Evolutionary conservation across 1,140 invertebrate genomes (phyloP).

Genomic region (Drosophila varians): DNA sequence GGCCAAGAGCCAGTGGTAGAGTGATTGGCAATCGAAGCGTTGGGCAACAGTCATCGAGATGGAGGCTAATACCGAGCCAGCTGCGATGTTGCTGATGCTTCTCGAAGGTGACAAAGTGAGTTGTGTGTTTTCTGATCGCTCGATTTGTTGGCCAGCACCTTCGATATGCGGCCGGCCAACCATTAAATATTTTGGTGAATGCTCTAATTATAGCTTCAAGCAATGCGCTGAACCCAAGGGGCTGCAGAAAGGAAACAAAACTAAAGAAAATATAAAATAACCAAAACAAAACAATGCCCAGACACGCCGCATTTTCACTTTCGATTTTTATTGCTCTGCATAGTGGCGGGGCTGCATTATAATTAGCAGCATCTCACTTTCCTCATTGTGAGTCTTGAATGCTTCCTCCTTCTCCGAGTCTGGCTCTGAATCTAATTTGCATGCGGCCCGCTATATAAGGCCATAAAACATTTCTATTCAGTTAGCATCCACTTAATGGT

Average conservation of each 20-base stretch:
- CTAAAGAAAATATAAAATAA: not conserved
- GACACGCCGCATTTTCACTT: slow-evolving; percentile 58
- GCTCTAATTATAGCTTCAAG: slow-evolving; percentile 65
- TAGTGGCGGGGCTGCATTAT: slow-evolving; percentile 51
- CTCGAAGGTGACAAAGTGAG: slow-evolving; percentile 75
- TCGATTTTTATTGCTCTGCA: slow-evolving; percentile 59
- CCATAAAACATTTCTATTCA: slow-evolving; percentile 76
- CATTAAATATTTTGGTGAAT: slow-evolving; percentile 34
- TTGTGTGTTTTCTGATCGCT: slow-evolving; percentile 23
- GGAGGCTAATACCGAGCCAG: slow-evolving; percentile 58
- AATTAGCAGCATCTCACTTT: slow-evolving; percentile 71
- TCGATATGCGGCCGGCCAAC: slow-evolving; percentile 37
- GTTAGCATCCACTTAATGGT: slow-evolving; percentile 57
- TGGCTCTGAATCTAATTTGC: slow-evolving; percentile 59
- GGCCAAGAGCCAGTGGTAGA: slow-evolving; percentile 65
- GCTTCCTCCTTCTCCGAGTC: slow-evolving; percentile 23
- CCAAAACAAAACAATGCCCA: slow-evolving; percentile 34
- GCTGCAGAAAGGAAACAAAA: not conserved
- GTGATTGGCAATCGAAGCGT: slow-evolving; percentile 80
- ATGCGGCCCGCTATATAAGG: slow-evolving; percentile 73
- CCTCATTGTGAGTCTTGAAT: slow-evolving; percentile 47
- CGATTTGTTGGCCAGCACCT: slow-evolving; percentile 25
- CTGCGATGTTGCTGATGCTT: slow-evolving; percentile 39
- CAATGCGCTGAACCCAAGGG: slow-evolving; percentile 18
- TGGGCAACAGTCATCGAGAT: slow-evolving; percentile 64